Conservation (phyloP, 2,888 invertebrate genomes). For the Drosophila parthenogenetica region DNA sequence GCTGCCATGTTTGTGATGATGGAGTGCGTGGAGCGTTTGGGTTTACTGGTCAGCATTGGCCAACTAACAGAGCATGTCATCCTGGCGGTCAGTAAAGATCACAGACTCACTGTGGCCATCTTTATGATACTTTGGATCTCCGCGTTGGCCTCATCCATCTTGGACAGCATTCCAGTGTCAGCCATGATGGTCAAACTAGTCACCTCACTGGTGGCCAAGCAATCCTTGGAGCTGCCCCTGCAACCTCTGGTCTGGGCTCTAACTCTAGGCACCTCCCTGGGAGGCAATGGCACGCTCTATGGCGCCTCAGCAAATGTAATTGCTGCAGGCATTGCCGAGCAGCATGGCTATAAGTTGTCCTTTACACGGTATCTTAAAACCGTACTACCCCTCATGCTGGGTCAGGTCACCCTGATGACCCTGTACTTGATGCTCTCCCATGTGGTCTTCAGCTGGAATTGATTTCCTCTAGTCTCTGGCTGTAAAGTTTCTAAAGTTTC, state of each 20-base stretch:
- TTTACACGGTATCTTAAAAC: conserved; percentile 94
- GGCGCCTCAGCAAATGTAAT: conserved; percentile 96
- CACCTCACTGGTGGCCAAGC: conserved; percentile 89
- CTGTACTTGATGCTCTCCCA: conserved; percentile 90
- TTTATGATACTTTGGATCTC: conserved; percentile 94
- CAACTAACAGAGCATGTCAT: conserved; percentile 89
- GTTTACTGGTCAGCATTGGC: conserved; percentile 93
- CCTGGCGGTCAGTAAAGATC: conserved; percentile 88
- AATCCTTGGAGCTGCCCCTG: conserved; percentile 89
- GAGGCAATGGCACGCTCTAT: conserved; percentile 96
- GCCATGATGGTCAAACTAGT: conserved; percentile 96
- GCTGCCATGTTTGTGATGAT: conserved; percentile 85
- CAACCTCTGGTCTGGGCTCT: conserved; percentile 94
- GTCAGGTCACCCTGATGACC: conserved; percentile 89
- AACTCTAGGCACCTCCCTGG: conserved; percentile 94
- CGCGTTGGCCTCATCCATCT: conserved; percentile 93
- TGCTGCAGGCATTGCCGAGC: conserved; percentile 95
- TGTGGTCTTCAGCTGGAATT: conserved; percentile 86
- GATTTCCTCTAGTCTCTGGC: conserved; percentile 1
- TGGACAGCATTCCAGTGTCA: conserved; percentile 96
- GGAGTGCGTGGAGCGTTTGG: conserved; percentile 90
- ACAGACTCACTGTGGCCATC: conserved; percentile 90
- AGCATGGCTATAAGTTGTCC: conserved; percentile 94
- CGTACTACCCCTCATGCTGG: conserved; percentile 93
- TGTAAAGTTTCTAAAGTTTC: not conserved